Base-by-base conservation (phyloP, 2,797 vertebrate species). In the Centropyge bicolor region DNA sequence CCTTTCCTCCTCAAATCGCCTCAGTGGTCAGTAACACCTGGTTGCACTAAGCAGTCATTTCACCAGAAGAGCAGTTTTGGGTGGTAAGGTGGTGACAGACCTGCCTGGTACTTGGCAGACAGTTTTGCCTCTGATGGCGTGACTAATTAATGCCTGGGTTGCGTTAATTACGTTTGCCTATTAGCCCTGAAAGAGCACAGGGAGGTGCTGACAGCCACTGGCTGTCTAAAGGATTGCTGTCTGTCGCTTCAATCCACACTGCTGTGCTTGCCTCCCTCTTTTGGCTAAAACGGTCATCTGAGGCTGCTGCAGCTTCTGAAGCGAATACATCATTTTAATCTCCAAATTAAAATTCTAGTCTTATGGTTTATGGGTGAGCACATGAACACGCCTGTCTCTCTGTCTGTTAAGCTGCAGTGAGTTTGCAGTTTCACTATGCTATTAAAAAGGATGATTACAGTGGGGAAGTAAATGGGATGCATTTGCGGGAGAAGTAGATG, bases 391-490 rank as follows among this genome's bases (percentile, higher is more conserved):
- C 45, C 67, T 51, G 43, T 62, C 31, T 66, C 55, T 11, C 70
- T 67, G 27, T 52, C 70, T 63, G 73, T 74, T 85, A 80, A 79
- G 64, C 76, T 22, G 10, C 83, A 78, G 62, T 72, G 63, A 70
- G 76, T 73, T 67, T 82, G 66, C 78, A 49, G 66, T 38, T 70
- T 70, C 3, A 9, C 73, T 64, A 5, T 62, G 74, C 83, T 72
- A 82, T 90, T 88, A 85, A 78, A 83, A 85, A 60, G 60, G 72
- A 80, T 89, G 77, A 91, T 91, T 87, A 85, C 85, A 89, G 83
- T 88, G 75, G 56, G 70, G 74, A 85, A 72, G 74, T 82, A 79
- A 81, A 91, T 89, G 67, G 81, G 87, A 87, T 85, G 78, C 84
- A 78, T 87, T 86, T 88, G 78, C 70, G 65, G 82, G 59, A 70